A percentile compares a stretch with the other conserved stretches of the same genome.
Evolutionary conservation across 2,888 invertebrate species (phyloP).

Genomic region (Sarcophaga carnaria): DNA sequence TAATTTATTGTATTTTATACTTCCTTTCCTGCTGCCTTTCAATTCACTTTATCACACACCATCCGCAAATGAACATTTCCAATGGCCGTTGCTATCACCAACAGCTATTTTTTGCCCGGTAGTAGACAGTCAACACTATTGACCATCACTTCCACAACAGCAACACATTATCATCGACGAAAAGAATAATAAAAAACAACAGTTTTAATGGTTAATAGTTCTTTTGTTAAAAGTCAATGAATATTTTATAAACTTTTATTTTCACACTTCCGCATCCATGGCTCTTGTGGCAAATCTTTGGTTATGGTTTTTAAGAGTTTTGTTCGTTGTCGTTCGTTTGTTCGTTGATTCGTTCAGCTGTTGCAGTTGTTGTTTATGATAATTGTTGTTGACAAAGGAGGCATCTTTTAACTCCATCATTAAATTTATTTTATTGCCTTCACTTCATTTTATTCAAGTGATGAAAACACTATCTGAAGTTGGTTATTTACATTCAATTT

Average conservation of each 20-base stretch:
- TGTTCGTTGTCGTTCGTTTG: neutral
- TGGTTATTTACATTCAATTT: conserved; percentile 37
- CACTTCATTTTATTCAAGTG: conserved; percentile 15
- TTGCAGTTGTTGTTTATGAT: conserved; percentile 39
- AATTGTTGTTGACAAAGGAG: conserved; percentile 38
- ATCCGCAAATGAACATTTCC: too few species aligned
- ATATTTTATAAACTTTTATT: conserved; percentile 63
- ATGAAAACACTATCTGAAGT: neutral
- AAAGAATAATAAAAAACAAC: conserved; percentile 1
- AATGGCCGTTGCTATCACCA: conserved; percentile 14
- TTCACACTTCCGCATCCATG: neutral
- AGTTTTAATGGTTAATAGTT: conserved; percentile 69
- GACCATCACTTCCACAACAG: neutral
- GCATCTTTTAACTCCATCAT: conserved; percentile 52
- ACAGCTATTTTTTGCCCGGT: neutral
- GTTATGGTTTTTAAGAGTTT: neutral
- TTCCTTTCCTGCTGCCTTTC: neutral
- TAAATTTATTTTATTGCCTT: conserved; percentile 48
- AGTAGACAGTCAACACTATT: too few species aligned
- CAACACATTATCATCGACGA: conserved; percentile 28
- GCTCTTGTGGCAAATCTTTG: too few species aligned
- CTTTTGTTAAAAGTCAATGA: conserved; percentile 71
- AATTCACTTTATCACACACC: neutral
- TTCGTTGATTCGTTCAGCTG: neutral
- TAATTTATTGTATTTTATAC: conserved; percentile 49